Evolutionary conservation across 2,888 invertebrate genomes (phyloP), one percentile per base, ranked within the genome.

Genomic region (Ochropleura leucogaster): DNA sequence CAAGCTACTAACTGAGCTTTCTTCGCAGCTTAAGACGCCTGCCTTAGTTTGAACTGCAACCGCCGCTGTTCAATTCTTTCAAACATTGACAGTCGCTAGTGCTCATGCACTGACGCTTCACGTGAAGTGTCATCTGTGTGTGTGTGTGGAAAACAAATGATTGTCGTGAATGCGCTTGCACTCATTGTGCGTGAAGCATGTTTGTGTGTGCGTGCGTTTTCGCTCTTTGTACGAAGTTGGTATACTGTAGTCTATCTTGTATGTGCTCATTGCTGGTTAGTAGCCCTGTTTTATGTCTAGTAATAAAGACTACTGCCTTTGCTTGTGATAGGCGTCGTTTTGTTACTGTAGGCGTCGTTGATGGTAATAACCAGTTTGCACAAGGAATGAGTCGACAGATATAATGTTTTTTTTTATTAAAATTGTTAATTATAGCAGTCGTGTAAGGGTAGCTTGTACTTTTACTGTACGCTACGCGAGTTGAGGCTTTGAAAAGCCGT

Each of bases 211-310:
- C 16, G 47, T 66, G 9, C 47, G 47, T 55, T 65, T n/a, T n/a
- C 10, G 12, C n/a, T 66, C 6, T 18, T 44, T 66, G 8, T n/a
- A 42, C 6, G 14, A 5, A 30, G 12, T 4, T 72, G 14, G 4
- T 40, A n/a, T 49, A 49, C 49, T 68, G 68, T 20, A 14, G 3
- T 0, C 2, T 9, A 20, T 68, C 16, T 46, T 30, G 77, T 46
- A 16, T n/a, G 5, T 55, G 10, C 16, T 53, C 30, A 4, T 57
- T 40, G 62, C 44, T 74, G 49, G 10, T 78, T 62, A 62, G 49
- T 63, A 73, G 51, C 40, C 12, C 60, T 10, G 70, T 67, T 84
- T 80, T 77, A 80, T 62, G 49, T 65, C 20, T 44, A 55, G 53
- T 75, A 57, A 62, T 82, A 72, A 70, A 72, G 16, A 40, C 18